Evolutionary conservation across 2,888 invertebrate species (phyloP).

Genomic region (Acleris sparsana): DNA sequence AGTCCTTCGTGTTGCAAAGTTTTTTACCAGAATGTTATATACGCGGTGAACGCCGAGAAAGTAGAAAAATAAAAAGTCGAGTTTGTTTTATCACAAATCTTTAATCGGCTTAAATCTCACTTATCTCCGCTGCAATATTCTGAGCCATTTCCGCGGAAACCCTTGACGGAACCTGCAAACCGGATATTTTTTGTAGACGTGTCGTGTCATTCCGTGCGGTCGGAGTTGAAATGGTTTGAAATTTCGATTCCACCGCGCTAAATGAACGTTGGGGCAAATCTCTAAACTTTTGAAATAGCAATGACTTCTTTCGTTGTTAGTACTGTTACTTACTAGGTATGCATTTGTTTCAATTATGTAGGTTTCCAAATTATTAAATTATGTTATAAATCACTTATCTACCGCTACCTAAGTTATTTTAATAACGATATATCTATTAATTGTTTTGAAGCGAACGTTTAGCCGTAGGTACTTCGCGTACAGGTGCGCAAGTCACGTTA

Average conservation of each 20-base stretch:
- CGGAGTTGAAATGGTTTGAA: slow-evolving; percentile 17
- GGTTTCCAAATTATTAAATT: too few species aligned
- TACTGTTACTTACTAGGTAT: too few species aligned
- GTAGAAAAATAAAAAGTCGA: not conserved
- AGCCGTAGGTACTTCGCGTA: not conserved
- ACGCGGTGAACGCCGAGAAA: too few species aligned
- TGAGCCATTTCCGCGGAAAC: slow-evolving; percentile 10
- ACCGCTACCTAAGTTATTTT: too few species aligned
- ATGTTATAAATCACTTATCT: too few species aligned
- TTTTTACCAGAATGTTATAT: too few species aligned
- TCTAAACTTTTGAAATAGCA: too few species aligned
- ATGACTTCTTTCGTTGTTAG: too few species aligned
- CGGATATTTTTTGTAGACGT: slow-evolving; percentile 36
- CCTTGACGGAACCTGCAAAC: slow-evolving; percentile 20
- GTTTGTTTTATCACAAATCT: slow-evolving; percentile 22
- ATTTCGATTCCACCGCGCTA: slow-evolving; percentile 12
- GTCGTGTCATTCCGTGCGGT: slow-evolving; percentile 18
- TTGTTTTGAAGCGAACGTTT: too few species aligned
- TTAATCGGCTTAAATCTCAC: slow-evolving; percentile 27
- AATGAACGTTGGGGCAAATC: not conserved
- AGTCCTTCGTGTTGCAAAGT: too few species aligned
- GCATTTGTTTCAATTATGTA: too few species aligned
- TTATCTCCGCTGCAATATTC: slow-evolving; percentile 26
- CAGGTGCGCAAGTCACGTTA: slow-evolving; percentile 5
- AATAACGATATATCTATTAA: too few species aligned